Evolutionary conservation across 2,113 vertebrate species (phyloP), one percentile per base, ranked within the genome.

Genomic region (Pangasianodon hypophthalmus): DNA sequence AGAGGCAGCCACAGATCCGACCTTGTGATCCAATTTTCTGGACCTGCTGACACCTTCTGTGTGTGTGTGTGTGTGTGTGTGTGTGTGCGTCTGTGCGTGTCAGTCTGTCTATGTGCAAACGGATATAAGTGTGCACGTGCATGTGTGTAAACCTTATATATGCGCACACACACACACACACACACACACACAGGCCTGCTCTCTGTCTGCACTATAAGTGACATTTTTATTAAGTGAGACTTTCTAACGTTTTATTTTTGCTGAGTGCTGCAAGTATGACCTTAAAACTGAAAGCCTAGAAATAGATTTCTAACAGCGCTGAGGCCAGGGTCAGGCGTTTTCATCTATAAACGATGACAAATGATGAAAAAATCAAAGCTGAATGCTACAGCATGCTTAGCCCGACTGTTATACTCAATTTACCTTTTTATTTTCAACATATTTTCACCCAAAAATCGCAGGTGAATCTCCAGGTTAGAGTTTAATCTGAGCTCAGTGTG

Each of bases 1-100:
- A 77, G 94, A 96, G 95, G 96, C 92, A 88, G 96, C 92, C 95
- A 95, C 96, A 94, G 92, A 94, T 95, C 96, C 96, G 95, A 97
- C 97, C 96, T 96, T 96, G 95, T 96, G 97, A 97, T 97, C 96
- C 96, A 97, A 96, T 97, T 98, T 97, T 97, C 96, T 96, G 96
- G 96, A 96, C 94, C 96, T 94, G 93, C 95, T 97, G 97, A 97
- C 96, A 97, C 97, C 95, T 97, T 96, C 91, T 92, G 29, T 69
- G 88, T 96, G 91, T 94, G 94, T 95, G 94, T 67, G 90, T 85
- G 60, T 85, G 37, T 95, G 94, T 94, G 94, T 95, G 69, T 79
- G 75, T 87, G 37, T 90, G 90, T 48, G 26, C 83, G 87, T 84
- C 21, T 10, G 41, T 62, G 37, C 32, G 79, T 84, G 16, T 41